Base-by-base conservation (phyloP, 2,113 vertebrate species). In the Ophthalmolycus amberensis region DNA sequence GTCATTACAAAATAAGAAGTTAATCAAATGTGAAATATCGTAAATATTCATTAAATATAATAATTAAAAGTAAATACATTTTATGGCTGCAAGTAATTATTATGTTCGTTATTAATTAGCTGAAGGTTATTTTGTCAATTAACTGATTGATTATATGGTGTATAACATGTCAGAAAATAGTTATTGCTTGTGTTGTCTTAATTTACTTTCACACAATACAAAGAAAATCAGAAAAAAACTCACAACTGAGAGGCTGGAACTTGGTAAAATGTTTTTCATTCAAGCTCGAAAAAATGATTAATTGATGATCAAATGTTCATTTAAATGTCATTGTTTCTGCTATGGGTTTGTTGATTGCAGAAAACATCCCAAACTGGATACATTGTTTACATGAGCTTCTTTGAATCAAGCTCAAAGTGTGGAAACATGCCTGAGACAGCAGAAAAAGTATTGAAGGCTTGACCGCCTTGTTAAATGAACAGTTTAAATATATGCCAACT, bases 401-500 rank as follows among this genome's bases (percentile, higher is more conserved):
- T 87, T 75, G 83, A 90, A 81, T 86, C 74, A 89, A 48, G 73
- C 84, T 81, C 87, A 84, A 66, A 63, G 77, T 87, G 54, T 84
- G 79, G 85, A 90, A 90, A 87, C 80, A 69, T 52, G 65, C 73
- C 74, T 86, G 83, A 90, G 85, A 89, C 88, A 88, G 86, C 88
- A 90, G 82, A 79, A 63, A 42, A 82, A 58, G 80, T 79, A 82
- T 84, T 85, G 86, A 84, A 85, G 66, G 82, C 83, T 77, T 56
- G 79, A 78, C 60, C 50, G 50, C 68, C 64, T 82, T 79, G 77
- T 90, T 87, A 80, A 89, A 88, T 84, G 77, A 91, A 87, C 75
- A 79, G 50, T 88, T 89, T 81, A 74, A 58, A 76, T 80, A 85
- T 71, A 63, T 77, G 75, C 70, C 79, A 77, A 80, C 79, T 72